Evolutionary conservation across 2,797 vertebrate genomes (phyloP).

Genomic region (Melanotaenia parkinsoni): DNA sequence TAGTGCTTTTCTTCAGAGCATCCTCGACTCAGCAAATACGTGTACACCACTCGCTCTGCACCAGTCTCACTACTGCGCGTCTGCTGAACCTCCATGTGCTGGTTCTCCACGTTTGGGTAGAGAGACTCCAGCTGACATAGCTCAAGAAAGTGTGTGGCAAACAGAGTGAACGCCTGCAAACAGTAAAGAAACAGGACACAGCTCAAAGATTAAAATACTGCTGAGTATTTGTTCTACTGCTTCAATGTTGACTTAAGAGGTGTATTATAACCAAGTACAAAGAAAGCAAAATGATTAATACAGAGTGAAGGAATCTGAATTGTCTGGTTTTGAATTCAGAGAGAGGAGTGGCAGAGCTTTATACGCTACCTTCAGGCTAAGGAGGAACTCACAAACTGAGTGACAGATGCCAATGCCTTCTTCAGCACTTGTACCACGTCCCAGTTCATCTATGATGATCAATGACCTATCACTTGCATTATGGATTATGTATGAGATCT

Average conservation of each 20-base stretch:
- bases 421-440: constrained; percentile 94
- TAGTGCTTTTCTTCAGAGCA: constrained; percentile 93
- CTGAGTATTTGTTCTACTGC: not conserved
- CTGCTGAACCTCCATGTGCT: constrained; percentile 95
- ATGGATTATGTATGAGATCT: constrained; percentile 96
- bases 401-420: constrained; percentile 98
- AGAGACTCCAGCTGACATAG: constrained; percentile 91
- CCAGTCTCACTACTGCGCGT: constrained; percentile 79
- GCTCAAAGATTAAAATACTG: constrained; percentile 10
- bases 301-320: constrained; percentile 18
- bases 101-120: constrained; percentile 95
- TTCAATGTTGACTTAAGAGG: constrained; percentile 27
- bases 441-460: constrained; percentile 96
- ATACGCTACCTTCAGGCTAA: constrained; percentile 90
- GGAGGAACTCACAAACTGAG: constrained; percentile 93
- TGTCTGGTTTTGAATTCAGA: constrained; percentile 32
- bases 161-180: constrained; percentile 92
- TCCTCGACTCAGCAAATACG: constrained; percentile 90
- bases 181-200: constrained; percentile 29
- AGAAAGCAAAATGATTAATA: not conserved
- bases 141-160: constrained; percentile 96
- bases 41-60: constrained; percentile 88
- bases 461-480: constrained; percentile 93
- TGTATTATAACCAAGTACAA: not conserved
- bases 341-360: constrained; percentile 16